Percentiles rank a stretch among this genome's conserved stretches.
These are phyloP conservation scores for Sylvilagus bachmani DNA, from an alignment of 2,113 vertebrate genomes.

Conservation along the genomic window DNA sequence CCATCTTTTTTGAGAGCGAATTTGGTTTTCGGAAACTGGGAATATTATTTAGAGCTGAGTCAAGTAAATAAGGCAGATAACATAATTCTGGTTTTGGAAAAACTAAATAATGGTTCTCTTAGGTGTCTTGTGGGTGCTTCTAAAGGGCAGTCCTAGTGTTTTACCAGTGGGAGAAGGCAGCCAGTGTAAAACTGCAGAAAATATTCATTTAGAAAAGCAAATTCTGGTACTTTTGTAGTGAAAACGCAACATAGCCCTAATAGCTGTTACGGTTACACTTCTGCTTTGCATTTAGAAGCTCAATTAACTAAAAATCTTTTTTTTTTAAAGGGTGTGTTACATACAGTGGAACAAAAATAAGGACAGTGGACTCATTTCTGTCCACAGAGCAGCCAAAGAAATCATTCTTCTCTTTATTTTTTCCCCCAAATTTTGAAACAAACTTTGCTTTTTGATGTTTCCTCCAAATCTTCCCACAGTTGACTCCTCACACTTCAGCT, in stretches of 20 bases:
- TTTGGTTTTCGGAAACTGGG: background rate
- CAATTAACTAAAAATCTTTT: no score
- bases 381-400: no score
- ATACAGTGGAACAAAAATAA: no score
- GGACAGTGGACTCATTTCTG: no score
- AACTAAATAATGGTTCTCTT: background rate
- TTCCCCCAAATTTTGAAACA: no score
- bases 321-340: no score
- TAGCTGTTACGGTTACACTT: background rate
- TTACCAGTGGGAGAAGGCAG: background rate
- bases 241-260: background rate
- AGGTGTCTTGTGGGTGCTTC: background rate
- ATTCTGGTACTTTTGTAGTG: background rate
- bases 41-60: background rate
- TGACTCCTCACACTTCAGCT: no score
- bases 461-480: no score
- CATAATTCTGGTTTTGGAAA: background rate
- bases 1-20: background rate
- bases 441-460: no score
- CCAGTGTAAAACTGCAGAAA: background rate
- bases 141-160: background rate
- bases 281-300: background rate
- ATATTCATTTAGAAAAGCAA: constrained; percentile 23
- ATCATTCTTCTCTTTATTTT: no score
- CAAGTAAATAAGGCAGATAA: constrained; percentile 1